Evolutionary conservation across 2,797 vertebrate species (phyloP).

Genomic region (Clarias platycephalus): DNA sequence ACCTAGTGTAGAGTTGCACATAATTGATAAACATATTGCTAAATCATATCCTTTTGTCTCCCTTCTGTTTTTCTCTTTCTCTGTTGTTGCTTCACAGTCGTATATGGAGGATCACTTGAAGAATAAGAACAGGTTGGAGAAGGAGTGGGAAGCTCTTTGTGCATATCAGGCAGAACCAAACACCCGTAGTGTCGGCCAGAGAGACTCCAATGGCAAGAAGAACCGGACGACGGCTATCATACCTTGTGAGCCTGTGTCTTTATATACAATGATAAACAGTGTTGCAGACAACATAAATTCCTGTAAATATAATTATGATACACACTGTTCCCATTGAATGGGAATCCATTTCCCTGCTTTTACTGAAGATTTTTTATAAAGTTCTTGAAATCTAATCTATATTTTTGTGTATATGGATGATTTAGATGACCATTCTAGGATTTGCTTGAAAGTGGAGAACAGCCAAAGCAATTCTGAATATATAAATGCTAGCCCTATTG

Average conservation of each 20-base stretch:
- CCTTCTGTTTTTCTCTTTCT: background rate
- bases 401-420: background rate
- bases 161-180: conserved; percentile 93
- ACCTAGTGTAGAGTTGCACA: background rate
- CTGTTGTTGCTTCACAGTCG: conserved; percentile 71
- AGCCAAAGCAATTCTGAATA: conserved; percentile 90
- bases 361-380: background rate
- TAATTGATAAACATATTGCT: background rate
- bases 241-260: conserved; percentile 79
- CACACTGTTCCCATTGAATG: background rate
- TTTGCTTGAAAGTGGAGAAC: conserved; percentile 86
- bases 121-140: conserved; percentile 92
- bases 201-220: conserved; percentile 83
- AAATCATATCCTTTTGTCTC: background rate
- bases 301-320: background rate
- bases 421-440: conserved; percentile 93
- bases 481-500: conserved; percentile 97
- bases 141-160: conserved; percentile 95
- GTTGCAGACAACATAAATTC: background rate
- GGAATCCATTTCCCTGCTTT: background rate
- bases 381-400: background rate
- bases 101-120: conserved; percentile 99
- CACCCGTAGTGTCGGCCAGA: conserved; percentile 72
- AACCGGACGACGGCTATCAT: conserved; percentile 83
- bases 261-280: background rate